Conservation (phyloP, 2,888 invertebrate genomes). For the Ochropleura leucogaster region DNA sequence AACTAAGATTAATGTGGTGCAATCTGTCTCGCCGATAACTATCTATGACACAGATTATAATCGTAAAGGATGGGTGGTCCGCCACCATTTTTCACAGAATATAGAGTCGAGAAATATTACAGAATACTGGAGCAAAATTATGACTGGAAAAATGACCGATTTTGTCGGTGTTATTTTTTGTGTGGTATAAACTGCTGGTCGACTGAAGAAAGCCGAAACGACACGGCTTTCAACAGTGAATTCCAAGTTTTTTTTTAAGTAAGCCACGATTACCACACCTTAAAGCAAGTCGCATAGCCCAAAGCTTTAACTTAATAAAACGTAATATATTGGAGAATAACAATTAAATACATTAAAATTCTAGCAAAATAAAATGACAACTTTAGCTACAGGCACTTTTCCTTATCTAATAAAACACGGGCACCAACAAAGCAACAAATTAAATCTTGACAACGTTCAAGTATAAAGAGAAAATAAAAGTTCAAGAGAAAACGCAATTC, state of each 20-base stretch:
- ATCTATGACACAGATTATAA: constrained; percentile 59
- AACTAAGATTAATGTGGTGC: constrained; percentile 68
- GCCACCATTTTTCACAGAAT: constrained; percentile 41
- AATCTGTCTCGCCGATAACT: constrained; percentile 66
- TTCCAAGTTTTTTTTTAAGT: not conserved
- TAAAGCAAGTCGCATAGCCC: not conserved
- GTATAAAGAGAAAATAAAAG: not conserved
- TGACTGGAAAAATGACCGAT: not conserved
- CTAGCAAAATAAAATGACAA: not conserved
- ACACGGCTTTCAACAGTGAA: not conserved
- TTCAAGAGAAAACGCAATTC: constrained; percentile 2
- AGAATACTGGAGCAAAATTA: constrained; percentile 1
- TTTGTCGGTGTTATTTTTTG: not conserved
- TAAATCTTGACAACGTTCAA: constrained; percentile 10
- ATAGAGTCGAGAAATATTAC: constrained; percentile 17
- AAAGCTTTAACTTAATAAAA: not conserved
- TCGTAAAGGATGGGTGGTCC: constrained; percentile 35
- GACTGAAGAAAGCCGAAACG: not conserved
- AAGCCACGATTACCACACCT: not conserved
- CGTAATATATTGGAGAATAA: not conserved
- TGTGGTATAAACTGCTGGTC: not conserved
- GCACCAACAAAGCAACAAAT: constrained; percentile 10
- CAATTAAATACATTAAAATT: not conserved
- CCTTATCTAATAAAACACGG: constrained; percentile 23
- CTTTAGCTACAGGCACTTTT: not conserved